Evolutionary conservation across 2,797 vertebrate genomes (phyloP), one percentile per base, ranked within the genome.

Genomic region (Schizothorax lantsangensis): DNA sequence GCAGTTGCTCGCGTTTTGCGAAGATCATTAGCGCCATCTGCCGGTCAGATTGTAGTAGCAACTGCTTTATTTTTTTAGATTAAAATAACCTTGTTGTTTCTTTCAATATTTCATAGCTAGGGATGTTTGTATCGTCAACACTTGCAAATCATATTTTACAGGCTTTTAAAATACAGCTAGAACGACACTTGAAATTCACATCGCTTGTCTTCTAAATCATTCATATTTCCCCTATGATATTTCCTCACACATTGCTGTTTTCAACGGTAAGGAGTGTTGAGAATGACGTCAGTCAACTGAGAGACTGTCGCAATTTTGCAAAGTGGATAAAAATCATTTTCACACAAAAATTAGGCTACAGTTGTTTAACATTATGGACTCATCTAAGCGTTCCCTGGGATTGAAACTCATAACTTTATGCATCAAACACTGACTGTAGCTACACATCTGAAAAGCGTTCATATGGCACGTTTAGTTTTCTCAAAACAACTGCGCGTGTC

Each of bases 11-110:
- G 6, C 6, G 19, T 33, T 6, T 19, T 1, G 23, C 17, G 19
- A 30, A 30, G 84, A n/a, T 59, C 66, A 17, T 38, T 12, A 71
- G 84, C 84, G 75, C 84, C 75, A 79, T 57, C 84, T 85, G 49
- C 19, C 8, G 49, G 64, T 38, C 33, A 69, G 0, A 69, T 9
- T 19, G 2, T 21, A 10, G 19, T 21, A 38, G 33, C 5, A 64
- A 14, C 59, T 14, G 12, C 5, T 64, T 64, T 30, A 30, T 64
- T 30, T 30, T 62, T 64, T 30, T 19, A 6, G 1, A 3, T 21
- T 21, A 38, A 57, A 36, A 40, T 15, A n/a, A 12, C 52, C 5
- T 2, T n/a, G 52, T 23, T 11, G 11, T 33, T 52, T 21, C 7
- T 33, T 75, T 75, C 4, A 12, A 10, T 6, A 33, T 23, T 54